phyloP scores from a whole-genome alignment of 2,113 vertebrate species.

The Equus przewalskii region DNA sequence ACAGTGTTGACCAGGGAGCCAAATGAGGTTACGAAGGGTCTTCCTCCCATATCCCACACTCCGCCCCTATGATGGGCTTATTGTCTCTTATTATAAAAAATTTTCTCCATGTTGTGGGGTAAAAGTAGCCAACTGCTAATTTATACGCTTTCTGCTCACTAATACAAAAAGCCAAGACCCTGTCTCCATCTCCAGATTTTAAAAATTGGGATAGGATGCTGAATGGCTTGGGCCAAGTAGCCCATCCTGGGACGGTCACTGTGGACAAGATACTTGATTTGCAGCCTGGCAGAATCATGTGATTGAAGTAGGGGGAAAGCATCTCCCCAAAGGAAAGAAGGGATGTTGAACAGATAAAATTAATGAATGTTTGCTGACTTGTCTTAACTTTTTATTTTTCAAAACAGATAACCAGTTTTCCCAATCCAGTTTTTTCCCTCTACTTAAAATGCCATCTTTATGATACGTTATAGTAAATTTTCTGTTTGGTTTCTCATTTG shows the following conservation, averaged over 20 bases:
- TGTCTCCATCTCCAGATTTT: not conserved
- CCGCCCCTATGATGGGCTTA: not conserved
- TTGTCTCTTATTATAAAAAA: not conserved
- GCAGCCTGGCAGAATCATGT: not conserved
- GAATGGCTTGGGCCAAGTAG: not conserved
- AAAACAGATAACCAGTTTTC: not conserved
- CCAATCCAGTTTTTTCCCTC: not conserved
- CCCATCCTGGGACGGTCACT: not conserved
- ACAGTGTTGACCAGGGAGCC: not conserved
- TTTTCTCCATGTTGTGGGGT: not conserved
- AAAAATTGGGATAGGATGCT: not conserved
- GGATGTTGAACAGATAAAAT: not conserved
- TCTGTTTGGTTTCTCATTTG: conserved; percentile 12
- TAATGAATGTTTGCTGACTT: not conserved
- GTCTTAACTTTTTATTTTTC: not conserved
- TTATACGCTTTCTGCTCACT: not conserved
- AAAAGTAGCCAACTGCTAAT: not conserved
- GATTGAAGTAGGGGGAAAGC: not conserved
- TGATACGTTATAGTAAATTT: not conserved
- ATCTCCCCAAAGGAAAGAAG: not conserved
- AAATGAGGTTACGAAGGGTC: not conserved
- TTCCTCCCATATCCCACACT: not conserved
- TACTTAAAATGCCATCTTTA: not conserved
- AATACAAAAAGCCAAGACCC: not conserved
- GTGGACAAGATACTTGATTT: not conserved